Conservation (phyloP, 35 echinoderm and acorn worm genomes). For the Acanthaster planci region DNA sequence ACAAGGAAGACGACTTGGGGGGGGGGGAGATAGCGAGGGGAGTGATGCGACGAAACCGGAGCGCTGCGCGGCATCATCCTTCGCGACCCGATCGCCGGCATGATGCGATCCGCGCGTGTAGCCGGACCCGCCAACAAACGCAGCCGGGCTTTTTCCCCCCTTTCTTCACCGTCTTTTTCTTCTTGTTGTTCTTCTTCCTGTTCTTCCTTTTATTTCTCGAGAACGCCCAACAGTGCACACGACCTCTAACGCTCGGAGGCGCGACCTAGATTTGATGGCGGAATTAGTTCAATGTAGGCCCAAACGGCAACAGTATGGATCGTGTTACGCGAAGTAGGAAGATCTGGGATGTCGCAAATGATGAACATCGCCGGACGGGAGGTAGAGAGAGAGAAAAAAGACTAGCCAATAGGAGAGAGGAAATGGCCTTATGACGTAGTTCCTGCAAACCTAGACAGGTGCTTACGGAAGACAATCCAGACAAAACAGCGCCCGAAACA, state of each 20-base stretch:
- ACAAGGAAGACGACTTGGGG: neutral
- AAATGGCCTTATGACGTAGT: neutral
- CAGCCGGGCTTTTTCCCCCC: too few relatives aligned
- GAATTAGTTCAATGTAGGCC: conserved; percentile 31
- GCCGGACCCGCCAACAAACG: neutral
- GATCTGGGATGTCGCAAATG: neutral
- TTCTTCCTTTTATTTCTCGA: too few relatives aligned
- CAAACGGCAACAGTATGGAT: conserved; percentile 15
- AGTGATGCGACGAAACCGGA: conserved; percentile 2
- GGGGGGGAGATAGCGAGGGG: neutral
- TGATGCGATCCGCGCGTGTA: neutral
- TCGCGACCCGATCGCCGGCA: neutral
- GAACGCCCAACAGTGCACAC: conserved; percentile 14
- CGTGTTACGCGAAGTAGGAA: conserved; percentile 23
- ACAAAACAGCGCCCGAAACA: too few relatives aligned
- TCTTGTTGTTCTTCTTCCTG: too few relatives aligned
- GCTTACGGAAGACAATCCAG: too few relatives aligned
- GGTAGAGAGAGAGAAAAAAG: too few relatives aligned
- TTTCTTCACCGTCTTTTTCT: too few relatives aligned
- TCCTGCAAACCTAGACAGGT: too few relatives aligned
- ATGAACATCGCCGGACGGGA: neutral
- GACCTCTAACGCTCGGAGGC: conserved; percentile 22
- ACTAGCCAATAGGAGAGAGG: neutral
- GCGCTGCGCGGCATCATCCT: neutral
- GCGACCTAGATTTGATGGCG: conserved; percentile 28